Evolutionary conservation across 1,140 invertebrate genomes (phyloP).

Genomic region (Heterodera carotae): DNA sequence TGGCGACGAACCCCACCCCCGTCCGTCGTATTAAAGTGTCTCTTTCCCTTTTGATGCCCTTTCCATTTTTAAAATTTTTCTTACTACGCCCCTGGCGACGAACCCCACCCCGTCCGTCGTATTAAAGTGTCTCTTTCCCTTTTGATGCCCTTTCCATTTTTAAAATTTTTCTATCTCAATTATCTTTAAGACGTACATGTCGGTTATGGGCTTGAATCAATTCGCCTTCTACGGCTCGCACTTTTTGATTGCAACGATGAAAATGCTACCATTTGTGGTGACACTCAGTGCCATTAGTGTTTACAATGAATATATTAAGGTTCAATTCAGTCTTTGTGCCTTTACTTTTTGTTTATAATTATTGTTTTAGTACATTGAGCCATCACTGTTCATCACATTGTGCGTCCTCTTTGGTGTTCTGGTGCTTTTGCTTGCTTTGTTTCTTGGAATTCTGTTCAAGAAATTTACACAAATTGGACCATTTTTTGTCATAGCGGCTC

Average conservation of each 20-base stretch:
- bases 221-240: conserved; percentile 52
- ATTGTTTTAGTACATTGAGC: conserved; percentile 32
- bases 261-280: conserved; percentile 36
- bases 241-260: conserved; percentile 46
- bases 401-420: conserved; percentile 35
- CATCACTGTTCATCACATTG: conserved; percentile 38
- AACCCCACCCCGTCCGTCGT: too few relatives aligned
- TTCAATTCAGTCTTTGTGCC: neutral
- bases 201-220: conserved; percentile 53
- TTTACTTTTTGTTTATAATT: neutral
- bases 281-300: conserved; percentile 8
- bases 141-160: too few relatives aligned
- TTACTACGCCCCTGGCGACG: too few relatives aligned
- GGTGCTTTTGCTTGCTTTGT: conserved; percentile 29
- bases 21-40: too few relatives aligned
- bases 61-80: neutral
- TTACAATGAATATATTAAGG: neutral
- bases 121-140: too few relatives aligned
- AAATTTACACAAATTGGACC: conserved; percentile 11
- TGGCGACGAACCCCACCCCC: too few relatives aligned
- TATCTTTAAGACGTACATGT: conserved; percentile 48
- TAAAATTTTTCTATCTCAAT: neutral
- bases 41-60: too few relatives aligned
- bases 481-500: conserved; percentile 3
- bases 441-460: conserved; percentile 32